phyloP scores from a whole-genome alignment of 2,888 invertebrate species.

The Archips crataeganus region DNA sequence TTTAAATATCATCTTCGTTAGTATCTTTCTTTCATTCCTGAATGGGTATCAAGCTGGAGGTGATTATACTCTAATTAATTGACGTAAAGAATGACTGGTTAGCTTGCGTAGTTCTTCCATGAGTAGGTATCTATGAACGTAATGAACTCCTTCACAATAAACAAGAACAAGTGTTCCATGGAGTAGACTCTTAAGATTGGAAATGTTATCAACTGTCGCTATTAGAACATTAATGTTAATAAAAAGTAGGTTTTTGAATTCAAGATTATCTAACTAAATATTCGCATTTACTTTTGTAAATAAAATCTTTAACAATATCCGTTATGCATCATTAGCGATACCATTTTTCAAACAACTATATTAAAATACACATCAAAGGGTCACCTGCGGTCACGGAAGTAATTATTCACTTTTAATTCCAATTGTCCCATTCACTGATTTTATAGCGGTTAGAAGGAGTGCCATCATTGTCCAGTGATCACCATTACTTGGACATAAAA shows the following conservation, averaged over 20 bases:
- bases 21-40: too few species aligned
- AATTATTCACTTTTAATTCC: slow-evolving; percentile 64
- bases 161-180: slow-evolving; percentile 30
- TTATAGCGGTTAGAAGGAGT: slow-evolving; percentile 66
- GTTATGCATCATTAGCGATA: not conserved
- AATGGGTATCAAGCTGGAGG: not conserved
- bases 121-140: not conserved
- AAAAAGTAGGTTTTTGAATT: not conserved
- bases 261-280: not conserved
- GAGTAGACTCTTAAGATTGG: slow-evolving; percentile 15
- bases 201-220: not conserved
- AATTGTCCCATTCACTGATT: slow-evolving; percentile 57
- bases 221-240: slow-evolving; percentile 7
- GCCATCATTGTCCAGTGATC: slow-evolving; percentile 68
- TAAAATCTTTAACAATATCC: not conserved
- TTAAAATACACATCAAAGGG: slow-evolving; percentile 32
- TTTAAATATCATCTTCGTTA: not conserved
- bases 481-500: slow-evolving; percentile 76
- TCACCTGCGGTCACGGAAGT: slow-evolving; percentile 64
- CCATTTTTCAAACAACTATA: slow-evolving; percentile 11
- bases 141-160: slow-evolving; percentile 23
- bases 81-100: not conserved
- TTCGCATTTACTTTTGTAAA: not conserved
- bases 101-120: not conserved
- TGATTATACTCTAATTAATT: not conserved